These are phyloP conservation scores for Sycophila sp. DNA, from an alignment of 1,140 invertebrate genomes.

Conservation along the genomic window DNA sequence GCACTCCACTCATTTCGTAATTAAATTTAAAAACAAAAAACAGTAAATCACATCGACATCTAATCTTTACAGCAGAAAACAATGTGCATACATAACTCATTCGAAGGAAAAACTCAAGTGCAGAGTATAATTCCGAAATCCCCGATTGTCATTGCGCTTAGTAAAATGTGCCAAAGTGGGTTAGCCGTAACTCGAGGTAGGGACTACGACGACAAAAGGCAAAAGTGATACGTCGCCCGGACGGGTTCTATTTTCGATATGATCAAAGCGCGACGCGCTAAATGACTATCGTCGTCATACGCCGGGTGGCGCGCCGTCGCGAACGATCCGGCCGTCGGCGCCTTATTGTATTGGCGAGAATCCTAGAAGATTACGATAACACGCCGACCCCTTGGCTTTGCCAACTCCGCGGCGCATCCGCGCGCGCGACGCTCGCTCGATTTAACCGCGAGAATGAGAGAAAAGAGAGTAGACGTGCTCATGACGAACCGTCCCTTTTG, in stretches of 20 bases:
- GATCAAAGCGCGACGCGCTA: slow-evolving; percentile 42
- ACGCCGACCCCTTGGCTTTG: too few relatives aligned
- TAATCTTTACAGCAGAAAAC: too few relatives aligned
- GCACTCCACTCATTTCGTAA: too few relatives aligned
- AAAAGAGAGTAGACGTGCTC: too few relatives aligned
- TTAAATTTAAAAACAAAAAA: too few relatives aligned
- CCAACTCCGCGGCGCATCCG: too few relatives aligned
- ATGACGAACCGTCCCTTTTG: too few relatives aligned
- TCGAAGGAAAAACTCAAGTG: too few relatives aligned
- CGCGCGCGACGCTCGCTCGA: slow-evolving; percentile 30
- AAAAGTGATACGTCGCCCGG: slow-evolving; percentile 24
- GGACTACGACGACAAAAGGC: not conserved
- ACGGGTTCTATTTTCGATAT: slow-evolving; percentile 44
- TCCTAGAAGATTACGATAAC: slow-evolving; percentile 49
- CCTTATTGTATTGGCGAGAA: slow-evolving; percentile 50
- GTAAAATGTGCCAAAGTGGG: slow-evolving; percentile 12
- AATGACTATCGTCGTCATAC: slow-evolving; percentile 34
- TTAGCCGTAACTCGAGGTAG: slow-evolving; percentile 11
- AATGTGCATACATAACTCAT: too few relatives aligned
- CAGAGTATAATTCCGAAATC: too few relatives aligned
- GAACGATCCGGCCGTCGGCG: not conserved
- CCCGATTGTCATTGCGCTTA: not conserved
- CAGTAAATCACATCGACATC: too few relatives aligned
- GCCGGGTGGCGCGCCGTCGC: not conserved
- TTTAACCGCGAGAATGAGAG: too few relatives aligned